Percentiles rank a stretch among this genome's conserved stretches.
Evolutionary conservation across 2,888 invertebrate genomes (phyloP).

Genomic region (Calameuta idolon): DNA sequence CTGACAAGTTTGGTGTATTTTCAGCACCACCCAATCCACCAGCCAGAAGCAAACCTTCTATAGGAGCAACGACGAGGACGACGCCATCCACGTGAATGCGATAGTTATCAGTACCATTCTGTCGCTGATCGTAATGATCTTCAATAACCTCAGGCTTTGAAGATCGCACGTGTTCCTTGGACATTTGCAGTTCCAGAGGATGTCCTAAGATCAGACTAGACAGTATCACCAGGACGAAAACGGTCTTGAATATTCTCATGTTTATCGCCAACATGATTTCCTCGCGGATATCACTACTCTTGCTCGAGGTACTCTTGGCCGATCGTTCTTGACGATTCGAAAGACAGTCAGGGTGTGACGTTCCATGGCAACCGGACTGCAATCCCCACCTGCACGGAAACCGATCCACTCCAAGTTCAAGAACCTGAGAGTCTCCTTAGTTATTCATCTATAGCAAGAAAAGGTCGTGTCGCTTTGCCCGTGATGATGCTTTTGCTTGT

Average conservation of each 20-base stretch:
- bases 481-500: neutral
- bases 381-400: slow-evolving; percentile 48
- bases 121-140: slow-evolving; percentile 77
- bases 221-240: slow-evolving; percentile 29
- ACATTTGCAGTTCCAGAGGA: slow-evolving; percentile 10
- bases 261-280: slow-evolving; percentile 40
- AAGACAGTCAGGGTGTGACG: slow-evolving; percentile 43
- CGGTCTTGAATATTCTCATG: slow-evolving; percentile 54
- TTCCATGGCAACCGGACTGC: neutral
- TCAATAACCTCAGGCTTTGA: slow-evolving; percentile 8
- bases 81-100: slow-evolving; percentile 78
- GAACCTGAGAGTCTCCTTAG: slow-evolving; percentile 38
- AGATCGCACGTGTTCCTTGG: neutral
- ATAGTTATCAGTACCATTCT: slow-evolving; percentile 83
- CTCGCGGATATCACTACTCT: neutral
- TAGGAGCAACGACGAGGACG: slow-evolving; percentile 76
- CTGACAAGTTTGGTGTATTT: slow-evolving; percentile 12
- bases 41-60: slow-evolving; percentile 72
- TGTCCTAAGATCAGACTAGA: neutral
- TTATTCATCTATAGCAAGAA: slow-evolving; percentile 8
- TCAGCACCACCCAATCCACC: slow-evolving; percentile 59
- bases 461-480: slow-evolving; percentile 1
- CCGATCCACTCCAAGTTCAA: slow-evolving; percentile 50
- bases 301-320: slow-evolving; percentile 3
- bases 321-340: slow-evolving; percentile 39